Evolutionary conservation across 2,797 vertebrate genomes (phyloP), one percentile per base, ranked within the genome.

Genomic region (Erpetoichthys calabaricus): DNA sequence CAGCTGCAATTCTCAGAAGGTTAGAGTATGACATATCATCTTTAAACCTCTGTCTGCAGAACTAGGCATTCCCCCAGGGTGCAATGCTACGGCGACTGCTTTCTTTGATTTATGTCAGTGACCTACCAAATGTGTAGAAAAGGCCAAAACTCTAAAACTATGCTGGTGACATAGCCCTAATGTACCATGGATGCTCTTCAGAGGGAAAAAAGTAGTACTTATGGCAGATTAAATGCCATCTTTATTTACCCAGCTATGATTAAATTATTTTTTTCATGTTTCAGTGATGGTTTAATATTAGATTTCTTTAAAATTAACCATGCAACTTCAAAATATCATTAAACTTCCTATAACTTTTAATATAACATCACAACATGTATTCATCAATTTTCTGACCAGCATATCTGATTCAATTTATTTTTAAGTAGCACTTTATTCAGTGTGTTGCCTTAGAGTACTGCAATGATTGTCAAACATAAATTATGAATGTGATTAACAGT

Each of bases 71-170:
- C 5, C 47, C 47, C 47, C 47, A 7, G 47, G 47, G 47, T 5
- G 47, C 47, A 49, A 49, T n/a, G 47, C 7, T 49, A n/a, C n/a
- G 47, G 47, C n/a, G 7, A 49, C 47, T 49, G 47, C 47, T 7
- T 49, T 49, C 4, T 49, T 49, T 49, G 47, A 49, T 49, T 49
- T 49, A 49, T 49, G n/a, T 49, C 47, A 49, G n/a, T 49, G 47
- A 49, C 47, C 47, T 49, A 49, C 47, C n/a, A 7, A 49, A 49
- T 49, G 7, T 49, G 47, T 49, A 49, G 47, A 49, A 49, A 49
- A 49, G 47, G 47, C 7, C 47, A 49, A 7, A 7, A n/a, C 47
- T 49, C 47, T n/a, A 49, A 49, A 49, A 7, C 7, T 49, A 49
- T 49, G 47, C 47, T 49, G 7, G n/a, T 49, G n/a, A 49, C 47